Conservation (phyloP, 2,797 vertebrate species). For the Natrix natrix region DNA sequence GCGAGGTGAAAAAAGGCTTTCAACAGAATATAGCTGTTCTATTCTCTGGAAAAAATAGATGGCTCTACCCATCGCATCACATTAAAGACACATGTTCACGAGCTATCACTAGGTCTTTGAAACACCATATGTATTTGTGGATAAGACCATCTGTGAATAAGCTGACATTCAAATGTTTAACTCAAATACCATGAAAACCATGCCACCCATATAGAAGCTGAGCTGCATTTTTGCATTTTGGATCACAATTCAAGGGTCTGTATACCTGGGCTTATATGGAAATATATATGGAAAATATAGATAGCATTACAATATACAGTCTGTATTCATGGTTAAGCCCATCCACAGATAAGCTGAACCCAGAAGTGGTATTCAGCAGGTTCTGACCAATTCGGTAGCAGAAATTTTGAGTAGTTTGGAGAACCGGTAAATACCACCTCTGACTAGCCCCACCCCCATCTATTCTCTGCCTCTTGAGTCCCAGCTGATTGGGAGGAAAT, state of each 20-base stretch:
- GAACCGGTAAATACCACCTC: no score
- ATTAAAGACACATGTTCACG: background rate
- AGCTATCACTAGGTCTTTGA: background rate
- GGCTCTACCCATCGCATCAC: background rate
- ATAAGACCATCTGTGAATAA: background rate
- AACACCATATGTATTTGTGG: background rate
- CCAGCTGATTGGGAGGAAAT: no score
- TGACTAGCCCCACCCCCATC: no score
- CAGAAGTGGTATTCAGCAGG: no score
- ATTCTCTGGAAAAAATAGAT: background rate
- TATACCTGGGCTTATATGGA: background rate
- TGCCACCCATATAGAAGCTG: background rate
- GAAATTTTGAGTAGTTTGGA: no score
- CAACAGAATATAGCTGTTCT: background rate
- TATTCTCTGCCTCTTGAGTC: no score
- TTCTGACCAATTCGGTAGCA: no score
- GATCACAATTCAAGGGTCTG: background rate
- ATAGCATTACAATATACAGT: background rate
- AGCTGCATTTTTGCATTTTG: background rate
- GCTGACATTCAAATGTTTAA: background rate
- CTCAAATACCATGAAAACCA: background rate
- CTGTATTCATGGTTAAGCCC: background rate
- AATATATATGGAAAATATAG: background rate
- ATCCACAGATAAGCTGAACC: background rate
- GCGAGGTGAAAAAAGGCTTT: background rate